phyloP scores from a whole-genome alignment of 2,797 vertebrate genomes.

The Adelosebastes latens region DNA sequence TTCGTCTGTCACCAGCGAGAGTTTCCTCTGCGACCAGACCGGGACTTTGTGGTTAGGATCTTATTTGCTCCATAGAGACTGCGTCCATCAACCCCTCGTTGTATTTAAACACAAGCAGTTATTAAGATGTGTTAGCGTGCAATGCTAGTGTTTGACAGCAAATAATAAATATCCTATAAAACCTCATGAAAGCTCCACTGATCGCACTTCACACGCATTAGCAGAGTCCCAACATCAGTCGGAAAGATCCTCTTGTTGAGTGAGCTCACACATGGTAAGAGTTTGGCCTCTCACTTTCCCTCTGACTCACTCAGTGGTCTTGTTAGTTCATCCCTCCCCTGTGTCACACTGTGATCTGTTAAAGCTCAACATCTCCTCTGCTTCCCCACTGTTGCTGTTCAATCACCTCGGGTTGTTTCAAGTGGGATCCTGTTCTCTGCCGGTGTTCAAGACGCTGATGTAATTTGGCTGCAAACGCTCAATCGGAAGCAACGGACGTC shows the following conservation, averaged over 20 bases:
- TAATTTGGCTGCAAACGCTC: slow-evolving; percentile 24
- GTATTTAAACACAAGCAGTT: slow-evolving; percentile 30
- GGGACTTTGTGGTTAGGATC: slow-evolving; percentile 48
- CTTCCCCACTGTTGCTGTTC: neutral
- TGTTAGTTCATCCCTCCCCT: slow-evolving; percentile 12
- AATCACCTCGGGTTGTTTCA: slow-evolving; percentile 1
- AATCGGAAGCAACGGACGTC: slow-evolving; percentile 44
- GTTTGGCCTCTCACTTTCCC: slow-evolving; percentile 54
- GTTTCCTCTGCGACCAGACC: slow-evolving; percentile 55
- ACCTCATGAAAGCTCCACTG: slow-evolving; percentile 9
- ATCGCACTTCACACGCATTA: slow-evolving; percentile 13
- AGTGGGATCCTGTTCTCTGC: neutral
- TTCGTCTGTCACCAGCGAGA: slow-evolving; percentile 67
- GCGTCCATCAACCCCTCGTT: slow-evolving; percentile 7
- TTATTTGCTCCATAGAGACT: slow-evolving; percentile 13
- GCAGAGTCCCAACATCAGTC: slow-evolving; percentile 7
- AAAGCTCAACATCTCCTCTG: slow-evolving; percentile 26
- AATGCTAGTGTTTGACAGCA: slow-evolving; percentile 5
- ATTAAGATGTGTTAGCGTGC: slow-evolving; percentile 45
- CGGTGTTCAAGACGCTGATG: slow-evolving; percentile 17
- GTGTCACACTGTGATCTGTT: slow-evolving; percentile 45
- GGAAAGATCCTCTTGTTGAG: slow-evolving; percentile 9
- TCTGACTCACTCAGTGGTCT: slow-evolving; percentile 35
- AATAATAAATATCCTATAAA: slow-evolving; percentile 26
- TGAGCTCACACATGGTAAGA: slow-evolving; percentile 49